These are phyloP conservation scores for Meloidogyne hapla DNA, from an alignment of 1,140 invertebrate genomes.

Conservation along the genomic window DNA sequence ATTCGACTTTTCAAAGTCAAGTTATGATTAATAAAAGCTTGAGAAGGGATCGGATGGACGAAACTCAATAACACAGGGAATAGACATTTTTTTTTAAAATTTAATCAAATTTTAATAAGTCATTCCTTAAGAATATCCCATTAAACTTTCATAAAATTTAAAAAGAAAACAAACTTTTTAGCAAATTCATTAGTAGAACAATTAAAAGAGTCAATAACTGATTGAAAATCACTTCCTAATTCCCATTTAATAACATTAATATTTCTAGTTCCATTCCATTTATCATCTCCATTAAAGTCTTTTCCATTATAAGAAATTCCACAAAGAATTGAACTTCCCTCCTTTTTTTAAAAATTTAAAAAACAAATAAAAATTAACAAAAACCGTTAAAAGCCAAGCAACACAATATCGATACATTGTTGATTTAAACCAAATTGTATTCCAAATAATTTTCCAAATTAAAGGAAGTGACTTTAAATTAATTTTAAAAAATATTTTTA, in stretches of 20 bases:
- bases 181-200: slow-evolving; percentile 67
- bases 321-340: slow-evolving; percentile 66
- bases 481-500: slow-evolving; percentile 12
- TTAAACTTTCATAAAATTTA: neutral
- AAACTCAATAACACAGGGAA: too few relatives aligned
- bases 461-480: slow-evolving; percentile 62
- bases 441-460: slow-evolving; percentile 64
- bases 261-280: slow-evolving; percentile 66
- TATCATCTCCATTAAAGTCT: slow-evolving; percentile 63
- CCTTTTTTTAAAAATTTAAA: slow-evolving; percentile 53
- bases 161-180: slow-evolving; percentile 61
- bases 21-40: too few relatives aligned
- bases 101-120: too few relatives aligned
- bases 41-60: too few relatives aligned
- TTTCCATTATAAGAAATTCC: slow-evolving; percentile 67
- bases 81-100: too few relatives aligned
- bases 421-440: slow-evolving; percentile 66
- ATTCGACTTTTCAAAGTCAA: too few relatives aligned
- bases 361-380: neutral
- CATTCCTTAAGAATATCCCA: too few relatives aligned
- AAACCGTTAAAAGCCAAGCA: slow-evolving; percentile 55
- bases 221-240: slow-evolving; percentile 58
- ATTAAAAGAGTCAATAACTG: slow-evolving; percentile 66
- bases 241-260: slow-evolving; percentile 65
- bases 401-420: slow-evolving; percentile 62